Evolutionary conservation across 2,113 vertebrate species (phyloP).

Genomic region (Sarotherodon lohbergeri): DNA sequence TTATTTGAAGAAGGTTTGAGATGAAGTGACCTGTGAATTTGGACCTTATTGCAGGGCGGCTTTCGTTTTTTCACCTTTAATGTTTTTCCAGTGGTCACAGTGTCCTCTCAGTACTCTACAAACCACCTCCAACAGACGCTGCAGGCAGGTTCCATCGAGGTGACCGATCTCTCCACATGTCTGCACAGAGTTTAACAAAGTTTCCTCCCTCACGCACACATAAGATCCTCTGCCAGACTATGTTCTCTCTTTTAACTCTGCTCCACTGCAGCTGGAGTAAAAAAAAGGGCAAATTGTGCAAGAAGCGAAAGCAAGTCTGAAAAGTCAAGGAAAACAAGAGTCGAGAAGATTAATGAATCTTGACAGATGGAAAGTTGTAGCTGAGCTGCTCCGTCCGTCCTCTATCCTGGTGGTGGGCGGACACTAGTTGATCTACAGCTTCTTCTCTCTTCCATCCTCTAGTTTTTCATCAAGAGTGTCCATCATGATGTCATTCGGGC

Average conservation of each 20-base stretch:
- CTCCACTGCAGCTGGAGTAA: not conserved
- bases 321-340: not conserved
- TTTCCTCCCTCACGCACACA: not conserved
- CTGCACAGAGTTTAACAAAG: not conserved
- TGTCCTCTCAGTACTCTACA: not conserved
- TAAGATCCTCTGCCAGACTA: not conserved
- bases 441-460: not conserved
- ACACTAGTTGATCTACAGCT: not conserved
- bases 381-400: not conserved
- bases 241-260: not conserved
- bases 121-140: not conserved
- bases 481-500: not conserved
- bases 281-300: conserved; percentile 27
- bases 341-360: conserved; percentile 3
- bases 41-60: not conserved
- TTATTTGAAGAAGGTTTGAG: not conserved
- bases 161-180: conserved; percentile 13
- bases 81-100: conserved; percentile 1
- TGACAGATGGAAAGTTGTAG: not conserved
- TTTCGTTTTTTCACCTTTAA: not conserved
- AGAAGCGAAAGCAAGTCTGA: conserved; percentile 3
- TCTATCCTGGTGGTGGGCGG: not conserved
- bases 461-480: not conserved
- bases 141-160: not conserved
- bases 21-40: not conserved